Base-by-base conservation (phyloP, 2,113 vertebrate genomes). In the Alaudala cheleensis region DNA sequence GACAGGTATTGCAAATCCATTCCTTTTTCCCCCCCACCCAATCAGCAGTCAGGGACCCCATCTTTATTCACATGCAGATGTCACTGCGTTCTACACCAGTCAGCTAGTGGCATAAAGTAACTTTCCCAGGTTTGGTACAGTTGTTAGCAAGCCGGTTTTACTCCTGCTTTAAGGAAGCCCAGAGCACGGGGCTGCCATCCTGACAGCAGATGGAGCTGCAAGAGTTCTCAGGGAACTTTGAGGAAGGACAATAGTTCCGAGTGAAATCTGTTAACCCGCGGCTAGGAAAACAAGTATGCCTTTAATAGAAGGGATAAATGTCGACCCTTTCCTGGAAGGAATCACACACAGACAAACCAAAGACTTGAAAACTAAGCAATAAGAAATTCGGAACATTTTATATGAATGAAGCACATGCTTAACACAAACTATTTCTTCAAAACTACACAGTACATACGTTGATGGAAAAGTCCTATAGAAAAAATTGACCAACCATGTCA, bases 401-500 rank as follows among this genome's bases (percentile, higher is more conserved):
- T 98, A 98, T 95, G 97, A 98, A 97, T 95, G 97, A 98, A 98
- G 88, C 97, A 98, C 98, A 98, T 97, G 97, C 97, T 97, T 97
- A 98, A 98, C 97, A 98, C 97, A 98, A 98, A 97, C 96, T 97
- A 88, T 84, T 97, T 96, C 92, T 96, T 97, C 89, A 96, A 90
- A 98, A 98, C 97, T 94, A 98, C 97, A 98, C 95, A 96, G 94
- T 97, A 98, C 97, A 98, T 93, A 98, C 53, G 92, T 77, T 65
- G 95, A 97, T 97, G 96, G 88, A 96, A 91, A 97, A 98, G 84
- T 97, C 94, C 96, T 91, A 96, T 51, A 97, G 95, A 96, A 97
- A 97, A 92, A 96, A 93, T 7, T 95, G 95, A 98, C 95, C 94
- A 97, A 96, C 95, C 74, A 89, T 96, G 95, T 97, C 96, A 97